Evolutionary conservation across 2,113 vertebrate species (phyloP), one percentile per base, ranked within the genome.

Genomic region (Alligator mississippiensis): DNA sequence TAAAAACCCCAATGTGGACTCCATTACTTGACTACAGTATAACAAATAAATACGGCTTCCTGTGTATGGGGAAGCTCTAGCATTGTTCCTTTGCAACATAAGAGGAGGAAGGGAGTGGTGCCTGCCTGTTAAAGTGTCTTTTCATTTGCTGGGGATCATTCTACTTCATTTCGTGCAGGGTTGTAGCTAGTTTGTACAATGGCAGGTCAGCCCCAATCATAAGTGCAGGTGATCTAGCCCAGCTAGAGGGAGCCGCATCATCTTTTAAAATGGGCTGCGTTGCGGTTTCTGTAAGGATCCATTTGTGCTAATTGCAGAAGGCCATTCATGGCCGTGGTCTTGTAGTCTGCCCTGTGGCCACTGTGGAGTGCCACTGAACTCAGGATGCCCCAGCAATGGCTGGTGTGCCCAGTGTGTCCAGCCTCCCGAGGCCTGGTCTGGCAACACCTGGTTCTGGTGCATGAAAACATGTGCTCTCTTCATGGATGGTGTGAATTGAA

Each of bases 41-140:
- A 6, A 1, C 66, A 2, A 0, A 6, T 5, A 15, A 47, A 1
- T 1, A 1, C 8, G 0, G 57, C 3, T 28, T 2, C 3, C 7
- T 38, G 68, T 15, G 13, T 24, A 14, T 68, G 12, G 64, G 58
- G 55, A 30, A 34, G 27, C 2, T 0, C 25, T 21, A 24, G 16
- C 55, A n/a, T 11, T 15, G 5, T 21, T 57, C 34, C 27, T n/a
- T 77, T n/a, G 28, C 5, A 57, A 25, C 6, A 22, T 64, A 25
- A 15, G 34, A 11, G 11, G 11, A 16, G 38, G 59, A 17, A 57
- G 10, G 24, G 5, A 9, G 13, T 10, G 47, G 47, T 47, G 47
- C 6, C 38, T 62, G 34, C 13, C 12, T 18, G 34, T 12, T 27
- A 11, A 28, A 18, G 11, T 5, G 13, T 5, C 30, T 80, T 38